A percentile compares a stretch with the other conserved stretches of the same genome.
Evolutionary conservation across 2,113 vertebrate species (phyloP).

Genomic region (Amia ocellicauda): DNA sequence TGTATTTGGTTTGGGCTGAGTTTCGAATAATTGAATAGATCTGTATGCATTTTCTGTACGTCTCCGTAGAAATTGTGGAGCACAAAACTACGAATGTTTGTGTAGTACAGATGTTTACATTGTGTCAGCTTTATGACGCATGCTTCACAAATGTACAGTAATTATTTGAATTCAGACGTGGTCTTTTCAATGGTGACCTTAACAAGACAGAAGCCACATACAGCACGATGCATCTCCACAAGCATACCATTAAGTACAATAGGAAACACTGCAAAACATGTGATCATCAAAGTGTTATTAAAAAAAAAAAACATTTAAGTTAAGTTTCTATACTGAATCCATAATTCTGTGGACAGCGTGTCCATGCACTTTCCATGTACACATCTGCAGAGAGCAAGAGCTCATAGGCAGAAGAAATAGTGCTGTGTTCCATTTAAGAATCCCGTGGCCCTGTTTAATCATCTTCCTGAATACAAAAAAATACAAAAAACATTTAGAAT

Average conservation of each 20-base stretch:
- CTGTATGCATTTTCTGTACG: conserved; percentile 24
- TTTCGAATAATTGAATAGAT: conserved; percentile 42
- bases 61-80: neutral
- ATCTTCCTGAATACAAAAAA: neutral
- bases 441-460: neutral
- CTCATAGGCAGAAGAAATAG: neutral
- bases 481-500: conserved; percentile 5
- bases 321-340: too few relatives aligned
- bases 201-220: neutral
- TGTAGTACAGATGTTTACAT: conserved; percentile 33
- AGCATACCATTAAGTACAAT: neutral
- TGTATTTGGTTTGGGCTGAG: conserved; percentile 42
- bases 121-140: conserved; percentile 1
- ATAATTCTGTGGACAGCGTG: too few relatives aligned
- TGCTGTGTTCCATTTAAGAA: neutral
- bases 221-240: neutral
- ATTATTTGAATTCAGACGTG: neutral
- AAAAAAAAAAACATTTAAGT: too few relatives aligned
- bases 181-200: conserved; percentile 15
- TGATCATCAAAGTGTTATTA: neutral
- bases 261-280: neutral
- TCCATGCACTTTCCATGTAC: too few relatives aligned
- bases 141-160: conserved; percentile 6
- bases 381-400: too few relatives aligned
- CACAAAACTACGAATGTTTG: conserved; percentile 6